Evolutionary conservation across 1,140 invertebrate species (phyloP).

Genomic region (Helicoverpa armigera): DNA sequence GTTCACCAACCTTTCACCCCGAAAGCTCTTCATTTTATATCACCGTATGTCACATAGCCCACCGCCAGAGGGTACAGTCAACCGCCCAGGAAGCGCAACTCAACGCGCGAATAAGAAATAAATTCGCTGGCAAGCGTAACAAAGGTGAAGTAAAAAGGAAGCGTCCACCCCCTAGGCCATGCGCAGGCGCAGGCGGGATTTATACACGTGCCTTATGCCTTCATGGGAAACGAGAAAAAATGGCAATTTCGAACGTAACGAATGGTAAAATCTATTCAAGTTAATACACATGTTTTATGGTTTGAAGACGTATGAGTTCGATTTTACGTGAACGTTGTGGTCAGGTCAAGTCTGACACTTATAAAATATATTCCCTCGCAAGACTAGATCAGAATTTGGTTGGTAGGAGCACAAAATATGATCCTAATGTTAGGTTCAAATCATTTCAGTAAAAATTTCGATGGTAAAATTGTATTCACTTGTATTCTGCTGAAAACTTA

Average conservation of each 20-base stretch:
- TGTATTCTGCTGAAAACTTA: too few species aligned
- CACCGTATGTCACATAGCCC: slow-evolving; percentile 51
- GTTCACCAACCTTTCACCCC: neutral
- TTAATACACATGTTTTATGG: neutral
- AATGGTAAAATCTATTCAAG: slow-evolving; percentile 45
- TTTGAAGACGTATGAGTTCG: neutral
- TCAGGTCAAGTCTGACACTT: neutral
- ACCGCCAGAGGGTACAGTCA: slow-evolving; percentile 72
- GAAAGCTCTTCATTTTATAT: too few species aligned
- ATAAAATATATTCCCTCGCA: too few species aligned
- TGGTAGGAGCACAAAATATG: too few species aligned
- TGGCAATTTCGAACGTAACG: slow-evolving; percentile 40
- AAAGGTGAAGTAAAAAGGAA: slow-evolving; percentile 83
- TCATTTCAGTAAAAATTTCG: too few species aligned
- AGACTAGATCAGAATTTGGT: too few species aligned
- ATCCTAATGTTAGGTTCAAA: too few species aligned
- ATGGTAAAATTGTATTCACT: too few species aligned
- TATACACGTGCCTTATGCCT: slow-evolving; percentile 70
- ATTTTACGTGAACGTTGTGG: neutral
- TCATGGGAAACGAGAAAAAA: slow-evolving; percentile 59
- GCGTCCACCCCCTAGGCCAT: slow-evolving; percentile 65
- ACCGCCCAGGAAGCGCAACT: slow-evolving; percentile 84
- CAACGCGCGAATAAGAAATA: slow-evolving; percentile 84
- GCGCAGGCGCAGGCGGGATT: slow-evolving; percentile 61
- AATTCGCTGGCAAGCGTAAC: slow-evolving; percentile 83